These are phyloP conservation scores for Tyria jacobaeae DNA, from an alignment of 2,888 invertebrate species.

Conservation along the genomic window DNA sequence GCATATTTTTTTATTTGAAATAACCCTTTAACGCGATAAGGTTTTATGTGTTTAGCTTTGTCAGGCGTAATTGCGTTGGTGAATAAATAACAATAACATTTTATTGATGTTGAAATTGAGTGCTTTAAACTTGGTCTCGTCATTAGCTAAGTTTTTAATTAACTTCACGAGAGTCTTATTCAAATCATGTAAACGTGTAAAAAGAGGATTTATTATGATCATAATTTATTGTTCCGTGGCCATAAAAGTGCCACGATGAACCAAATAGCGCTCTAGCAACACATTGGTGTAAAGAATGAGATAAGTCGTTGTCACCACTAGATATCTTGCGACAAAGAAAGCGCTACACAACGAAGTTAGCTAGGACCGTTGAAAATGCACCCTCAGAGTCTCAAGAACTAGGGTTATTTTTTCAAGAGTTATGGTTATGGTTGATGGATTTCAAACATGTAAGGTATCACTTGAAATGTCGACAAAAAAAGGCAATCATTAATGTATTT, in stretches of 20 bases:
- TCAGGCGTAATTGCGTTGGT: slow-evolving; percentile 18
- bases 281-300: background rate
- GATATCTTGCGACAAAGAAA: too few species aligned
- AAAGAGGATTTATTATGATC: background rate
- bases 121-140: slow-evolving; percentile 4
- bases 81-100: slow-evolving; percentile 32
- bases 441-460: too few species aligned
- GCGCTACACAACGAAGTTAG: too few species aligned
- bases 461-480: too few species aligned
- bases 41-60: slow-evolving; percentile 27
- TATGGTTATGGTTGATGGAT: too few species aligned
- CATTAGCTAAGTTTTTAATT: slow-evolving; percentile 10
- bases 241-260: background rate
- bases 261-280: background rate
- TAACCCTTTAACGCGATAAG: slow-evolving; percentile 16
- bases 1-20: slow-evolving; percentile 19
- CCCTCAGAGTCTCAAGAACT: too few species aligned
- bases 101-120: slow-evolving; percentile 20
- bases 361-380: too few species aligned
- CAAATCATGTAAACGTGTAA: background rate
- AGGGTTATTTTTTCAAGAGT: too few species aligned
- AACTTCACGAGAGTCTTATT: background rate
- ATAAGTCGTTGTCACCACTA: background rate
- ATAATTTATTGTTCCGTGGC: background rate
- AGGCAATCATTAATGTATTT: too few species aligned